phyloP scores from a whole-genome alignment of 2,113 vertebrate genomes.

The Melanocharis versteri region DNA sequence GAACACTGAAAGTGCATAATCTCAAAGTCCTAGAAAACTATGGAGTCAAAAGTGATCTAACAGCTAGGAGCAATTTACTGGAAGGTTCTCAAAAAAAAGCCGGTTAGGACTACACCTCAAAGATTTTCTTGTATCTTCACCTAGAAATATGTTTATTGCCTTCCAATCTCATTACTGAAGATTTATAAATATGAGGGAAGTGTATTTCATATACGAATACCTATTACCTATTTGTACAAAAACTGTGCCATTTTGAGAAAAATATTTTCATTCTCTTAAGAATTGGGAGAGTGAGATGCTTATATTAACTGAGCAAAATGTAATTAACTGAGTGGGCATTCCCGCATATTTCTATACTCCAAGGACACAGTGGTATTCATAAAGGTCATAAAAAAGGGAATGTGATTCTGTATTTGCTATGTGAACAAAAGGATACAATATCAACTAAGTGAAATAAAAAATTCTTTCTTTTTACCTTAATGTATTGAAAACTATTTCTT shows the following conservation, averaged over 20 bases:
- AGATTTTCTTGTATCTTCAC: neutral
- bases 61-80: neutral
- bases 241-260: neutral
- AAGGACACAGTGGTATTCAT: conserved; percentile 12
- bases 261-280: neutral
- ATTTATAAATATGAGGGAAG: neutral
- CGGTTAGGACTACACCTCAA: neutral
- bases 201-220: neutral
- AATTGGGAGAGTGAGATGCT: neutral
- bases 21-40: neutral
- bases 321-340: neutral
- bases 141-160: neutral
- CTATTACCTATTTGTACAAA: neutral
- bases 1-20: neutral
- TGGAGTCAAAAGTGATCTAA: neutral
- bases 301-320: neutral
- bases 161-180: neutral
- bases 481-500: neutral
- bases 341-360: neutral
- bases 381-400: neutral
- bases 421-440: neutral
- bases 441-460: neutral
- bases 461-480: neutral
- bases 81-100: neutral
- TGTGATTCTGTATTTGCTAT: neutral